Conservation (phyloP, 2,797 vertebrate species). For the Lacerta viridis region DNA sequence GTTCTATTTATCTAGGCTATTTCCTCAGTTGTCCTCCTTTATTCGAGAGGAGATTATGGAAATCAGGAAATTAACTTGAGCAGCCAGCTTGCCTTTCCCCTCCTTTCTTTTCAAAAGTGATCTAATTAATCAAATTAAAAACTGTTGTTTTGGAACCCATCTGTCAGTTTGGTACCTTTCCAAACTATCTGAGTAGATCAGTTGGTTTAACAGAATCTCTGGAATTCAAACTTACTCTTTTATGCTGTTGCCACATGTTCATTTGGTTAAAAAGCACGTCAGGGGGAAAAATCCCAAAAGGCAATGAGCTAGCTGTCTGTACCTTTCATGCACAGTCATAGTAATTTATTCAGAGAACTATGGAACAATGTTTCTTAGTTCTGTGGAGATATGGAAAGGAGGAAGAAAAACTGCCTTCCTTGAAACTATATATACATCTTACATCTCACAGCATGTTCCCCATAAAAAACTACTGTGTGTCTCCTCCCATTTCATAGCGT, state of each 20-base stretch:
- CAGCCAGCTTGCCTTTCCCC: neutral
- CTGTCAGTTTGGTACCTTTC: conserved; percentile 22
- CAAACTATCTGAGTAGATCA: conserved; percentile 41
- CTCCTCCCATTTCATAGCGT: conserved; percentile 57
- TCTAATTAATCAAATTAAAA: conserved; percentile 45
- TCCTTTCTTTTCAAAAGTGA: neutral
- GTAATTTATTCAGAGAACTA: conserved; percentile 14
- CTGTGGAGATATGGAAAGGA: conserved; percentile 26
- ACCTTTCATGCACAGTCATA: conserved; percentile 14
- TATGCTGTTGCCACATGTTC: conserved; percentile 41
- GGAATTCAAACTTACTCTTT: conserved; percentile 58
- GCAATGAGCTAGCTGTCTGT: conserved; percentile 28
- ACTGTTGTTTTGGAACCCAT: conserved; percentile 39
- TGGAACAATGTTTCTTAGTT: neutral
- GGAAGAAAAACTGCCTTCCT: conserved; percentile 16
- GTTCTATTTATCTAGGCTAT: neutral
- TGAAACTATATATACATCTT: conserved; percentile 8
- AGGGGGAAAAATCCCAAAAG: conserved; percentile 34
- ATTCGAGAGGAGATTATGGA: neutral
- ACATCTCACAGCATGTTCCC: neutral
- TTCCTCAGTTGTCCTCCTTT: accelerated
- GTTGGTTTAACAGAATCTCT: conserved; percentile 47
- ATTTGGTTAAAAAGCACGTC: conserved; percentile 20
- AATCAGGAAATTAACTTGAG: conserved; percentile 34
- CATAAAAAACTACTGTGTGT: conserved; percentile 9